phyloP scores from a whole-genome alignment of 2,888 invertebrate species.

The Chesias legatella region DNA sequence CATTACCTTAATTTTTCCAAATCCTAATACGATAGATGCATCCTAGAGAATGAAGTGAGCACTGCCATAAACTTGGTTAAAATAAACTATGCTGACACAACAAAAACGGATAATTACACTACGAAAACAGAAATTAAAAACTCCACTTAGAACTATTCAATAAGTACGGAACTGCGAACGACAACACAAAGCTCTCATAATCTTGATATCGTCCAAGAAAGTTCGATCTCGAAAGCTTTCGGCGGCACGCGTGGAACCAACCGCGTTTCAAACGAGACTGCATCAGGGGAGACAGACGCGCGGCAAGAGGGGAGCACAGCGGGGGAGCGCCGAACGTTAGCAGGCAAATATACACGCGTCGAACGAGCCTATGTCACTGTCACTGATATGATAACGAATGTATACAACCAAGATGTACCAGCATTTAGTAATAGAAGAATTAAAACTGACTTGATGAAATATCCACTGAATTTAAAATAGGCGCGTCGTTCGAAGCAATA shows the following conservation, averaged over 20 bases:
- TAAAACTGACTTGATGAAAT: not conserved
- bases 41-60: conserved; percentile 56
- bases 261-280: conserved; percentile 61
- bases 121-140: conserved; percentile 20
- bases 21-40: conserved; percentile 59
- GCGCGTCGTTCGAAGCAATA: conserved; percentile 39
- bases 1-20: conserved; percentile 53
- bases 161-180: conserved; percentile 34
- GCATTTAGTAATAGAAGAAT: conserved; percentile 2
- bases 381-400: conserved; percentile 73
- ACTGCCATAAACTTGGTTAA: conserved; percentile 62
- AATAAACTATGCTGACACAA: conserved; percentile 60
- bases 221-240: conserved; percentile 71
- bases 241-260: conserved; percentile 35
- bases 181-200: conserved; percentile 54
- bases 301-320: conserved; percentile 46
- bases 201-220: conserved; percentile 57
- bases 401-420: conserved; percentile 51
- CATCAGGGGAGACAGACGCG: conserved; percentile 50
- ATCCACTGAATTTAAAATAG: conserved; percentile 31
- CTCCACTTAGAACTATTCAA: conserved; percentile 4
- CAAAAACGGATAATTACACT: conserved; percentile 53
- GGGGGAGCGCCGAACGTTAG: conserved; percentile 55
- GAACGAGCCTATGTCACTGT: conserved; percentile 63
- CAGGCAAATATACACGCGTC: conserved; percentile 49